Base-by-base conservation (phyloP, 2,797 vertebrate genomes). In the Microtus obscurus region DNA sequence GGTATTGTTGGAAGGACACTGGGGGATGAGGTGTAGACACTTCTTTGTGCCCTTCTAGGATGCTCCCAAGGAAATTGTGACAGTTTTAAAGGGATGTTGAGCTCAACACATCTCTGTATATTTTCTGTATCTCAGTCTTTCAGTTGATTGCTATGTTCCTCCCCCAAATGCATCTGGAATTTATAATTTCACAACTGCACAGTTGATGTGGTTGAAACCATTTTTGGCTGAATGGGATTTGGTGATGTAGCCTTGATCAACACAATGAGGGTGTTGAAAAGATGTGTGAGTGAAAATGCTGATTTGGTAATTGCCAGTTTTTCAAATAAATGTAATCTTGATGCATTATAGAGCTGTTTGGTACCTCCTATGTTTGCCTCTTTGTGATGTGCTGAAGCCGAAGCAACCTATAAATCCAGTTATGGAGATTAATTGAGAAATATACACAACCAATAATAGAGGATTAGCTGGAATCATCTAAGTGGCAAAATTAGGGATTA, bases 321-420 rank as follows among this genome's bases (percentile, higher is more conserved):
- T 82, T 59, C 6, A 90, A 78, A 1, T 61, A 95, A 45, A 9
- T 88, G 21, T 90, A 93, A 61, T 29, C 16, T 48, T 85, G 48
- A 8, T 82, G 2, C 34, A 59, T 67, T 53, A 51, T 10, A n/a
- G 1, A 13, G 0, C 29, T 45, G 37, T 83, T 80, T 92, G 86
- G 16, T 85, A 48, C 21, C 63, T 94, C 29, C 11, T 51, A 2
- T 89, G 13, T 67, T 73, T 89, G 31, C 11, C 76, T 96, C 11
- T 90, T 81, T 87, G 48, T 95, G 61, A 86, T 34, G 88, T 93
- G 45, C 82, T 56, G 79, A 74, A 89, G 34, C 37, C 86, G 31
- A 95, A 86, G 56, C 77, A 31, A 71, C 7, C 13, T 53, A 4
- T 67, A 16, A 86, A 40, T 77, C 61, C 82, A 71, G 40, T 31